Evolutionary conservation across 2,888 invertebrate genomes (phyloP), one percentile per base, ranked within the genome.

Genomic region (Epirrita christyi): DNA sequence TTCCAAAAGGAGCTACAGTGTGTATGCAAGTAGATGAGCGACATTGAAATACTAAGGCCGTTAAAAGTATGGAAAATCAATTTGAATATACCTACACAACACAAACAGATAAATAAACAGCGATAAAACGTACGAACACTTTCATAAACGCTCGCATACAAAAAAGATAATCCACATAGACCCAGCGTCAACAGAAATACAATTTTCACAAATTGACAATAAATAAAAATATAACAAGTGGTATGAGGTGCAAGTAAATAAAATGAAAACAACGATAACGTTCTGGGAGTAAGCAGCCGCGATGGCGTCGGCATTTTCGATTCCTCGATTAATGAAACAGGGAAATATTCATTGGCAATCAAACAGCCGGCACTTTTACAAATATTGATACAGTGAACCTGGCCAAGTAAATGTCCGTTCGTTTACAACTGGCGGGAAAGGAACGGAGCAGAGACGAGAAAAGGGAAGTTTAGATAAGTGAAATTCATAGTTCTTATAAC

Each of bases 301-400:
- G 63, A 52, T 61, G 59, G 61, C 68, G 68, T 56, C 67, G 67
- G 72, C 64, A 66, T 75, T 75, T 76, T 73, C 67, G 62, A 71
- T 74, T 71, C 72, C 71, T 70, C 74, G 73, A 72, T 78, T 80
- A 77, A 78, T 79, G 73, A 72, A 80, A 75, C 72, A 76, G 73
- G 75, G 74, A 81, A 80, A 77, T 78, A 79, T 79, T 80, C 76
- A 79, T 76, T 76, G 75, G 77, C 77, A 80, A 83, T 80, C 80
- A 81, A 79, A 82, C 78, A 80, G 67, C 67, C 73, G 67, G 72
- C 70, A 73, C 73, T 74, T 75, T 68, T 54, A 65, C 76, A 81
- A 83, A 84, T 82, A 83, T 81, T 83, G 71, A 70, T 69, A 70
- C 64, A 76, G 75, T 71, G 75, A 80, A 77, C 78, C 73, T 79